phyloP scores from a whole-genome alignment of 2,113 vertebrate species.

The Ptychochromis oligacanthus region DNA sequence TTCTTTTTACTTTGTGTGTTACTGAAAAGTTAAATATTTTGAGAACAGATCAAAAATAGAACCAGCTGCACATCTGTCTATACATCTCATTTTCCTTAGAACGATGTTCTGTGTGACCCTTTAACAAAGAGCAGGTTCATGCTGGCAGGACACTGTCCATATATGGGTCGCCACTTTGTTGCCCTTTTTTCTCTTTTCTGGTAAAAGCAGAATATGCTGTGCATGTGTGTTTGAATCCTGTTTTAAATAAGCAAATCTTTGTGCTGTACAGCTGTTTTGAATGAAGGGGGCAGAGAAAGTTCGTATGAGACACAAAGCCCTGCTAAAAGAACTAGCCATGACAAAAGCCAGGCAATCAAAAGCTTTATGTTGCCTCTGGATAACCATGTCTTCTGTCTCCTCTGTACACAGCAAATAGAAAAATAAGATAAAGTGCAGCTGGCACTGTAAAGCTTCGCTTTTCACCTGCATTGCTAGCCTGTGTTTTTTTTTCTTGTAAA shows the following conservation, averaged over 20 bases:
- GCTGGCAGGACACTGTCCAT: constrained; percentile 13
- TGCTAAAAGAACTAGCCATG: background rate
- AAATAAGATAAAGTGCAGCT: background rate
- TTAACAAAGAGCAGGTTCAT: constrained; percentile 58
- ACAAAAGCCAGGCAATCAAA: background rate
- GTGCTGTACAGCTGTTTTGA: constrained; percentile 41
- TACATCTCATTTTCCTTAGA: constrained; percentile 19
- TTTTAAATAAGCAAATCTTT: constrained; percentile 31
- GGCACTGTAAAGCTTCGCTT: background rate
- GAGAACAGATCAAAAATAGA: constrained; percentile 11
- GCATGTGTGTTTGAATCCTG: constrained; percentile 21
- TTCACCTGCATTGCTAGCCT: background rate
- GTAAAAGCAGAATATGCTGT: constrained; percentile 2
- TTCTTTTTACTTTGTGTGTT: constrained; percentile 8
- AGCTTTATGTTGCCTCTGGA: background rate
- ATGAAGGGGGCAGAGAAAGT: constrained; percentile 8
- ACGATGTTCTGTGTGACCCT: constrained; percentile 15
- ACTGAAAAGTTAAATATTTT: constrained; percentile 17
- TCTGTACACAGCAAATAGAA: background rate
- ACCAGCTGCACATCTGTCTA: constrained; percentile 36
- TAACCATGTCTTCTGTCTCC: background rate
- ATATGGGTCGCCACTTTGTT: constrained; percentile 9
- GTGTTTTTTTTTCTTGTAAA: background rate
- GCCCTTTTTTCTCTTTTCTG: background rate
- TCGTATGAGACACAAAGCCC: background rate